Percentiles rank a stretch among this genome's conserved stretches.
These are phyloP conservation scores for Lasioglossum lativentre DNA, from an alignment of 2,888 invertebrate genomes.

Conservation along the genomic window DNA sequence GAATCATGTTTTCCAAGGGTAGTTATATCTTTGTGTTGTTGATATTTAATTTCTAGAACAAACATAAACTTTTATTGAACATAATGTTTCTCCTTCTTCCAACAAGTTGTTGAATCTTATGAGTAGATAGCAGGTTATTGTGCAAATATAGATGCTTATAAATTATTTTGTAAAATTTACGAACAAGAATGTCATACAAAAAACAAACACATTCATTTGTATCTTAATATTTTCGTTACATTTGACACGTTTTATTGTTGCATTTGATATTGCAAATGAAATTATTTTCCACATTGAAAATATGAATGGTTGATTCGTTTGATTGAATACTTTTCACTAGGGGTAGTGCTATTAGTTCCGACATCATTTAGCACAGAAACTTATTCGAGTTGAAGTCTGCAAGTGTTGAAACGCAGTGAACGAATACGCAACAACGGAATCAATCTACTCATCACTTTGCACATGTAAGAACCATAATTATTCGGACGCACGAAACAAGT, in stretches of 20 bases:
- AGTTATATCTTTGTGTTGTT: no score
- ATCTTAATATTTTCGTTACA: no score
- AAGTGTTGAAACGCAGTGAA: not conserved
- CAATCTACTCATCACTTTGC: slow-evolving; percentile 17
- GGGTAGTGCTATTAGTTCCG: not conserved
- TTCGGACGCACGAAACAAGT: slow-evolving; percentile 44
- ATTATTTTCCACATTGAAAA: not conserved
- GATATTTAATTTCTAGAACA: no score
- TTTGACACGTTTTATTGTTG: not conserved
- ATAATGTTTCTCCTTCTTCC: no score
- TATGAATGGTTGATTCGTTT: not conserved
- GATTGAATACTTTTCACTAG: not conserved
- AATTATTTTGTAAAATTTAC: no score
- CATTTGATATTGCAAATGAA: not conserved
- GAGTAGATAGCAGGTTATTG: no score
- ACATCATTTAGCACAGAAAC: not conserved
- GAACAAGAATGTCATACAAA: no score
- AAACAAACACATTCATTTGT: no score
- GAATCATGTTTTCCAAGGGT: no score
- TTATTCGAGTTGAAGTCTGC: not conserved
- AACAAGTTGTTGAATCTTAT: no score
- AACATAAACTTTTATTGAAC: no score
- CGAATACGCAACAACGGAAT: not conserved
- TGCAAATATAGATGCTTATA: no score
- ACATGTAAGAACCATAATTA: slow-evolving; percentile 35